Conservation (phyloP, 2,888 invertebrate genomes). For the Hylaea fasciaria region DNA sequence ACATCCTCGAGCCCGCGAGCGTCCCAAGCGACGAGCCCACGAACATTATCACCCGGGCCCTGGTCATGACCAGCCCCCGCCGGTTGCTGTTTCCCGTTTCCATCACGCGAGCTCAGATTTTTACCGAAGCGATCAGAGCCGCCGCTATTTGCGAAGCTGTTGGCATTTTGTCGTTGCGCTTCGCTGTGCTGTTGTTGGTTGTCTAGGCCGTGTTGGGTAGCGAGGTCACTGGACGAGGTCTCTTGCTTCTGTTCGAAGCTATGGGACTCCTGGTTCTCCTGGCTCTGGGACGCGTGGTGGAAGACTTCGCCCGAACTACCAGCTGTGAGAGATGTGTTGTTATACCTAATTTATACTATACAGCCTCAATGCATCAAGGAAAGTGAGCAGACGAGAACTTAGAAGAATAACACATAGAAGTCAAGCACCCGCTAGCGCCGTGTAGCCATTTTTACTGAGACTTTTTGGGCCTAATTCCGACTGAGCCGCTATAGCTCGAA, state of each 20-base stretch:
- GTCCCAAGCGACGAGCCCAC: neutral
- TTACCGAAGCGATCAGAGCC: too few species aligned
- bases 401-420: too few species aligned
- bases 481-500: too few species aligned
- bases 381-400: too few species aligned
- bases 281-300: neutral
- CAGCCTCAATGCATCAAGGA: too few species aligned
- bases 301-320: neutral
- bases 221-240: neutral
- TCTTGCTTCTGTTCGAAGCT: conserved; percentile 8
- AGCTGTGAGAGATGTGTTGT: neutral
- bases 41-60: neutral
- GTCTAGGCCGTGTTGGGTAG: neutral
- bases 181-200: neutral
- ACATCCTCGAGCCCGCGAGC: neutral
- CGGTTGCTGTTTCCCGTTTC: too few species aligned
- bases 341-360: too few species aligned
- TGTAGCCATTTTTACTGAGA: too few species aligned
- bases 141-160: neutral
- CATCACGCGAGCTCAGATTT: too few species aligned
- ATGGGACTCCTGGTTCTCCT: neutral
- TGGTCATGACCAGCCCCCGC: neutral
- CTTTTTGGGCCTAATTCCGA: too few species aligned
- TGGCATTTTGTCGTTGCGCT: neutral
- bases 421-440: too few species aligned